Evolutionary conservation across 23 tunicate genomes (phyloP).

Genomic region (Phallusia fumigata): DNA sequence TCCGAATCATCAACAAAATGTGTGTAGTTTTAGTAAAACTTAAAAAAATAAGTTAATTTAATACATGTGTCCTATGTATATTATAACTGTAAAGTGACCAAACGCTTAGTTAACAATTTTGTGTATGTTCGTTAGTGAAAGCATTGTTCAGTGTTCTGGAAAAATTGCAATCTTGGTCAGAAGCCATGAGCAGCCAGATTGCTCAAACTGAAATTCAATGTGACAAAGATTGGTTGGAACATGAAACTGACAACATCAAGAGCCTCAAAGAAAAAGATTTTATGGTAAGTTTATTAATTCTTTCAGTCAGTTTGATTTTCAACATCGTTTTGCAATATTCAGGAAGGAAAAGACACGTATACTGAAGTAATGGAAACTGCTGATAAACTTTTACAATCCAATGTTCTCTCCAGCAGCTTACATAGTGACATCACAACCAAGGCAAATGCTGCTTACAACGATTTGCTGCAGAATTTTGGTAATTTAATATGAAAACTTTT

Average conservation of each 20-base stretch:
- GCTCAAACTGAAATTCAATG: neutral
- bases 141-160: neutral
- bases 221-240: neutral
- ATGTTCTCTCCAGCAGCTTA: neutral
- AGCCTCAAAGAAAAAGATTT: neutral
- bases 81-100: too few species aligned
- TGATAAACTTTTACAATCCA: neutral
- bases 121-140: neutral
- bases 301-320: neutral
- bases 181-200: neutral
- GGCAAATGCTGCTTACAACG: neutral
- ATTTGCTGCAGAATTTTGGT: neutral
- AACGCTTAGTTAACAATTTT: too few species aligned
- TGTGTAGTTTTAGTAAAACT: neutral
- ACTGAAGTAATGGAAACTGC: neutral
- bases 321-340: too few species aligned
- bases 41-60: too few species aligned
- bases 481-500: neutral
- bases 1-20: neutral
- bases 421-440: neutral
- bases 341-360: neutral
- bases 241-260: neutral
- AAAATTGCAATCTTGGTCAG: neutral
- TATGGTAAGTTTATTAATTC: neutral
- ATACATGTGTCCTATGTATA: too few species aligned